Percentiles rank a stretch among this genome's conserved stretches.
Evolutionary conservation across 2,888 invertebrate species (phyloP).

Genomic region (Suillia variegata): DNA sequence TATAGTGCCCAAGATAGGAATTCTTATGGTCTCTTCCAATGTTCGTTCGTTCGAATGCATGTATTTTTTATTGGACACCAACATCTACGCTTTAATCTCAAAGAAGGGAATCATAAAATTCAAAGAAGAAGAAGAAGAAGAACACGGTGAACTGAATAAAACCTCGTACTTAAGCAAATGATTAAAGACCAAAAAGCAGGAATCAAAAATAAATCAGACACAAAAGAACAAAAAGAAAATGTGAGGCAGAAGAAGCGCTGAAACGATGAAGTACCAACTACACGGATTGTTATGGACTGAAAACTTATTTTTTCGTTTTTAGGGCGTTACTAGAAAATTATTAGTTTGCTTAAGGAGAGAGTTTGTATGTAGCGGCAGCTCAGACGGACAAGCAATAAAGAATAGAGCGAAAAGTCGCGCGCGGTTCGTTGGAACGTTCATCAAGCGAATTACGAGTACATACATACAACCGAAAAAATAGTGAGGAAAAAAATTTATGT

Average conservation of each 20-base stretch:
- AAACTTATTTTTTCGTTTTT: constrained; percentile 30
- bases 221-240: constrained; percentile 12
- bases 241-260: constrained; percentile 11
- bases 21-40: too few relatives aligned
- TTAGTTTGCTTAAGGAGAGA: constrained; percentile 47
- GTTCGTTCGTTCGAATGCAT: too few relatives aligned
- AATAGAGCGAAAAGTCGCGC: background rate
- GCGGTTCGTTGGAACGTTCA: background rate
- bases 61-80: too few relatives aligned
- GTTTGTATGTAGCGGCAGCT: constrained; percentile 18
- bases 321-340: constrained; percentile 51
- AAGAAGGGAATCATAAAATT: too few relatives aligned
- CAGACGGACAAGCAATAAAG: background rate
- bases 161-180: constrained; percentile 27
- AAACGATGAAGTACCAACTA: constrained; percentile 17
- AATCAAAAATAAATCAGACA: constrained; percentile 22
- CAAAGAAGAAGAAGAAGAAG: constrained; percentile 2
- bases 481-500: too few relatives aligned
- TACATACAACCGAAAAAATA: background rate
- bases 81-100: too few relatives aligned
- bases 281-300: constrained; percentile 23
- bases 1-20: too few relatives aligned
- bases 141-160: background rate
- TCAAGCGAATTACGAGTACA: background rate
- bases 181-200: constrained; percentile 24